These are phyloP conservation scores for Galaxea fascicularis DNA, from an alignment of 92 coral and sea anemone genomes.

Conservation along the genomic window DNA sequence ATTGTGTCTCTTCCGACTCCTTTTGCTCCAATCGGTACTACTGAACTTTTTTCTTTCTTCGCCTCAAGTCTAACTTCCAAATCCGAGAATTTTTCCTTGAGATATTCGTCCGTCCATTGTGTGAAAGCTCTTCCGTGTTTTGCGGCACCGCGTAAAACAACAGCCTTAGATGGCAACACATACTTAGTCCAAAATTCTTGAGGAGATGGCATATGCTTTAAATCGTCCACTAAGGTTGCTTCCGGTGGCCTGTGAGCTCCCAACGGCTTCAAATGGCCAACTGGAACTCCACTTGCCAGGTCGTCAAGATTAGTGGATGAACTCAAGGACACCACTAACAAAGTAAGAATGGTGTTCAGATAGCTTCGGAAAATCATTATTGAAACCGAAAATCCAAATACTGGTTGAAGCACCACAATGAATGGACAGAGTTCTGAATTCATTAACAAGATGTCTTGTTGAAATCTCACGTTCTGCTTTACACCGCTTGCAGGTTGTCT, in stretches of 20 bases:
- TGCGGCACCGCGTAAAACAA: slow-evolving; percentile 89
- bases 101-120: slow-evolving; percentile 85
- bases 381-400: background rate
- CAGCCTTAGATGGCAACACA: slow-evolving; percentile 88
- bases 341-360: background rate
- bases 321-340: background rate
- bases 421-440: background rate
- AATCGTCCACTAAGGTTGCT: slow-evolving; percentile 80
- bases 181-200: slow-evolving; percentile 90
- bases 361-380: background rate
- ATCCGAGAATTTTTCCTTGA: slow-evolving; percentile 74
- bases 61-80: slow-evolving; percentile 92
- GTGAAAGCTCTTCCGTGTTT: slow-evolving; percentile 81
- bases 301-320: background rate
- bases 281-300: slow-evolving; percentile 42
- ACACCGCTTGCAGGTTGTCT: no score
- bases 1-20: slow-evolving; percentile 94
- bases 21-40: slow-evolving; percentile 85
- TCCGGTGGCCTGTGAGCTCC: slow-evolving; percentile 89
- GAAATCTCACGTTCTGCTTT: background rate
- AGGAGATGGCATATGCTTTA: slow-evolving; percentile 77
- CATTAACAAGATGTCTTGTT: background rate
- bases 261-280: slow-evolving; percentile 88
- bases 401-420: no score
- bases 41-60: slow-evolving; percentile 86